phyloP scores from a whole-genome alignment of 35 echinoderm and acorn worm species.

The Lytechinus pictus region DNA sequence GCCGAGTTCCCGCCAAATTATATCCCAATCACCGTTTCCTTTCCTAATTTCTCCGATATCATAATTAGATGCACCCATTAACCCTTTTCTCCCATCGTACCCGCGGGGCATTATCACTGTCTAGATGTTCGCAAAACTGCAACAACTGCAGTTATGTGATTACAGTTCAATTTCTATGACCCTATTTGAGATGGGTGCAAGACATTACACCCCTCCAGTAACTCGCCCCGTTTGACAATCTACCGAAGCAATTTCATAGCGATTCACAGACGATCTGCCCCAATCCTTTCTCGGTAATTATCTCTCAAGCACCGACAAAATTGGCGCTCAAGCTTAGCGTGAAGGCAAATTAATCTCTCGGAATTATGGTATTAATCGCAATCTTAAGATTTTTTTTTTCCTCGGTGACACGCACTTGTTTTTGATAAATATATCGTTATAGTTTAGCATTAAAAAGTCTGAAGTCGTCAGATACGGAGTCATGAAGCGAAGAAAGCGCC shows the following conservation, averaged over 20 bases:
- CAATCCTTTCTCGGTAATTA: constrained; percentile 32
- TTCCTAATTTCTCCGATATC: neutral
- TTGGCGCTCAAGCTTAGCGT: constrained; percentile 35
- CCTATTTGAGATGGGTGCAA: neutral
- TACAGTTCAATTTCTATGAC: neutral
- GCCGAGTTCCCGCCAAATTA: neutral
- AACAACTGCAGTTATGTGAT: neutral
- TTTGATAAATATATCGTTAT: neutral
- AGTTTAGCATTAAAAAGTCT: neutral
- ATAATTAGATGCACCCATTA: neutral
- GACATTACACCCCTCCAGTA: neutral
- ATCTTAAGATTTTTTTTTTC: neutral
- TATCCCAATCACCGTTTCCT: neutral
- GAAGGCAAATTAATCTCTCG: constrained; percentile 43
- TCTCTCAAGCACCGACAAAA: constrained; percentile 30
- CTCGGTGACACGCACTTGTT: constrained; percentile 8
- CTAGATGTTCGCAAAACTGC: neutral
- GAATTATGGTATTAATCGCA: constrained; percentile 42
- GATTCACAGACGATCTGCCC: constrained; percentile 16
- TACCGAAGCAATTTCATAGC: constrained; percentile 2
- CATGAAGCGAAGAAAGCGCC: neutral
- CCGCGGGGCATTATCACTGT: neutral
- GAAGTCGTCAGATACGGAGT: neutral
- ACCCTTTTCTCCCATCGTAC: neutral
- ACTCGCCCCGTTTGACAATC: constrained; percentile 6